A percentile compares a stretch with the other conserved stretches of the same genome.
These are phyloP conservation scores for Alces alces DNA, from an alignment of 2,113 vertebrate species.

Conservation along the genomic window DNA sequence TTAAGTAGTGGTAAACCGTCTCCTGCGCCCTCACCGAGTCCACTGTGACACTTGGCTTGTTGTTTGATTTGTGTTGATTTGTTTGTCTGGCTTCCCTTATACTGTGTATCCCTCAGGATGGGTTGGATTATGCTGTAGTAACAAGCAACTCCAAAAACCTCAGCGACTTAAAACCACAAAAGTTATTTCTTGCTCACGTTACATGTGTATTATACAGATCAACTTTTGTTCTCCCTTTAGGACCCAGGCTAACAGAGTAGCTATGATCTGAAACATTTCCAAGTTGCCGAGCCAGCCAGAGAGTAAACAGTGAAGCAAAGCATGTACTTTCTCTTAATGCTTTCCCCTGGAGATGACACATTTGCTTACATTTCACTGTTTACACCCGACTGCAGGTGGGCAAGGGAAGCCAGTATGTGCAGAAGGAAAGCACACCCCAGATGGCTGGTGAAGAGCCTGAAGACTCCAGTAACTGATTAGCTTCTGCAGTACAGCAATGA, in stretches of 20 bases:
- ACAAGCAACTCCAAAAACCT: neutral
- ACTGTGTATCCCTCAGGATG: neutral
- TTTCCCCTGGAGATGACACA: neutral
- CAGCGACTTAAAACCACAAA: neutral
- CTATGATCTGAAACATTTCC: neutral
- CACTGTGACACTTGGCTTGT: neutral
- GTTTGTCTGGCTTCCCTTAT: neutral
- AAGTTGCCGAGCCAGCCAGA: neutral
- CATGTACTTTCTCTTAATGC: neutral
- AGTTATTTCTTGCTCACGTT: neutral
- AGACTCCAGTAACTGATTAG: neutral
- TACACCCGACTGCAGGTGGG: neutral
- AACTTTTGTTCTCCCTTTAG: neutral
- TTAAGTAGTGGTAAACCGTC: neutral
- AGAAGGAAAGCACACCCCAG: neutral
- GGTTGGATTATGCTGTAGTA: neutral
- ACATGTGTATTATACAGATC: neutral
- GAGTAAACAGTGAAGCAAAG: neutral
- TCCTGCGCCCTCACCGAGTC: neutral
- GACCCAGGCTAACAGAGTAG: neutral
- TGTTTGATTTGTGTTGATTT: neutral
- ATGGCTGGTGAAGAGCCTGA: neutral
- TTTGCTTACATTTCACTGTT: neutral
- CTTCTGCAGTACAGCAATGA: neutral
- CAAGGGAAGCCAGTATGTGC: neutral